Evolutionary conservation across 1,140 invertebrate genomes (phyloP).

Genomic region (Daktulosphaira vitifoliae): DNA sequence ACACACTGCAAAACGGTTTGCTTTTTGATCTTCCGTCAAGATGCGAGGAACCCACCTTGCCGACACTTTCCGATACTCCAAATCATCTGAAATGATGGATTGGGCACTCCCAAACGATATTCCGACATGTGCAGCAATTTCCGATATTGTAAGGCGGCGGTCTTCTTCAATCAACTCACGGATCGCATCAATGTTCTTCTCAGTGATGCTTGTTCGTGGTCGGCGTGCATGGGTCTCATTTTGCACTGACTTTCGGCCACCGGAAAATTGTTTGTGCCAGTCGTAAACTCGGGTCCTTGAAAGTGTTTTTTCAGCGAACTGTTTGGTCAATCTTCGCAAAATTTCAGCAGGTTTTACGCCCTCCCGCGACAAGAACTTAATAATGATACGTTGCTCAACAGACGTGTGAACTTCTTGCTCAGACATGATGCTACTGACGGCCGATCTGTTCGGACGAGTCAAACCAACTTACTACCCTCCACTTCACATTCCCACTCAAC

Average conservation of each 20-base stretch:
- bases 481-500: too few species aligned
- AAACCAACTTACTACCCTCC: too few species aligned
- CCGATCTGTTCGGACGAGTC: too few species aligned
- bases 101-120: slow-evolving; percentile 18
- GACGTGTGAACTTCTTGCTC: background rate
- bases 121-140: slow-evolving; percentile 11
- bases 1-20: too few species aligned
- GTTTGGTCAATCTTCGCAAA: background rate
- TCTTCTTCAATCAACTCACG: too few species aligned
- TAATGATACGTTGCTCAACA: slow-evolving; percentile 19
- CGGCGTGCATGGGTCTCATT: too few species aligned
- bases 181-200: too few species aligned
- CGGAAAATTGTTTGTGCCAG: background rate
- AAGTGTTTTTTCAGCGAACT: slow-evolving; percentile 1
- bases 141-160: background rate
- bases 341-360: slow-evolving; percentile 15
- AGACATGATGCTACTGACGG: too few species aligned
- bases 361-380: slow-evolving; percentile 3
- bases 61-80: slow-evolving; percentile 23
- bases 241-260: background rate
- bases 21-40: too few species aligned
- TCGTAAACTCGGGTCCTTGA: background rate
- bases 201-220: too few species aligned
- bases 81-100: slow-evolving; percentile 17
- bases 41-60: slow-evolving; percentile 19